Evolutionary conservation across 2,888 invertebrate species (phyloP).

Genomic region (Hypolimnas misippus): DNA sequence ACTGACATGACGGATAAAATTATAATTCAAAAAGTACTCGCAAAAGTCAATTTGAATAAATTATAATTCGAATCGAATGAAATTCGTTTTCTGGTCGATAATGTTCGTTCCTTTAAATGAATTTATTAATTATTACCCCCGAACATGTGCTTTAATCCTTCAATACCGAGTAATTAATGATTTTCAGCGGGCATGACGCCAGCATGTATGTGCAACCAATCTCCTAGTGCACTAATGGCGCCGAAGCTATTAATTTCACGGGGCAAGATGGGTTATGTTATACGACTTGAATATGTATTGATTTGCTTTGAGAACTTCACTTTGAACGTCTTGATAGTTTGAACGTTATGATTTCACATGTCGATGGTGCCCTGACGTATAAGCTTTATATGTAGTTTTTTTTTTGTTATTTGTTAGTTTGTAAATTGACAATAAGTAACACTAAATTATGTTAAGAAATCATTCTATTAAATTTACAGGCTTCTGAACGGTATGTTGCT

Average conservation of each 20-base stretch:
- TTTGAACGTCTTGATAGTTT: background rate
- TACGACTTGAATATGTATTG: background rate
- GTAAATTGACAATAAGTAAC: no score
- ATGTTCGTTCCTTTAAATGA: no score
- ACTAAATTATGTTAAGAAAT: no score
- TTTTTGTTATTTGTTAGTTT: no score
- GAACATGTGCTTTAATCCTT: no score
- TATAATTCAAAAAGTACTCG: background rate
- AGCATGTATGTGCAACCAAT: constrained; percentile 17
- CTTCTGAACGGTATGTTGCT: no score
- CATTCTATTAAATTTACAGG: no score
- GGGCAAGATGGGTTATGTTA: background rate
- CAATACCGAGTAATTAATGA: constrained; percentile 22
- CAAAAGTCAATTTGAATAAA: background rate
- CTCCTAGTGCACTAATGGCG: constrained; percentile 12
- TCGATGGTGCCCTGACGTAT: no score
- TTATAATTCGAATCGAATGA: background rate
- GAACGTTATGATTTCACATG: no score
- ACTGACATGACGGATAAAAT: background rate
- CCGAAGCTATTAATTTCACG: constrained; percentile 19
- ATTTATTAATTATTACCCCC: no score
- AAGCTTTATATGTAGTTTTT: no score
- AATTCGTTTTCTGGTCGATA: background rate
- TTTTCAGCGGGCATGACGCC: constrained; percentile 17
- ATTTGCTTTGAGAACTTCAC: background rate